Base-by-base conservation (phyloP, 1,140 invertebrate genomes). In the Trypoxylus dichotomus region DNA sequence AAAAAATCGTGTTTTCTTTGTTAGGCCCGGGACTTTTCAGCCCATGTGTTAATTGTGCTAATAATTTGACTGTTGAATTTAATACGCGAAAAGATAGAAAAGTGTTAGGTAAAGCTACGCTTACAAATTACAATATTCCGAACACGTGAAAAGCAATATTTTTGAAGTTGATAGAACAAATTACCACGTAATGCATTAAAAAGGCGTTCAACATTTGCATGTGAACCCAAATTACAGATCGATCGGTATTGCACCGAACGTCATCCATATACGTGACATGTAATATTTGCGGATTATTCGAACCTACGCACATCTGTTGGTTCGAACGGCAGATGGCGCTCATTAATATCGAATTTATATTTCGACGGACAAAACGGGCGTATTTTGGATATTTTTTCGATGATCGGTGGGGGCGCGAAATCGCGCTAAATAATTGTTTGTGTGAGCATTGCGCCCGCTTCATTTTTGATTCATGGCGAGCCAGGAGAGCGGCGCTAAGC, bases 301-400 rank as follows among this genome's bases (percentile, higher is more conserved):
- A 68, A 68, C 27, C 13, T 24, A 29, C 2, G 60, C 60, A n/a
- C 60, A 68, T 27, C 21, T 68, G 60, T 68, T 68, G 19, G 60
- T 8, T 24, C 58, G n/a, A 8, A 13, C 11, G 21, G 19, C 60
- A 68, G 60, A 68, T 68, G 60, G 60, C 60, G 27, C 60, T 68
- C 60, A 68, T 68, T 68, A 68, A 68, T 68, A 68, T 68, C 27
- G 2, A 68, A 68, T 68, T 54, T 24, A 68, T 68, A 68, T 68
- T 68, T 68, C 47, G 15, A n/a, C 47, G 19, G 19, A 54, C 47
- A 54, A 54, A 68, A 68, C 60, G 60, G 7, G 24, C 47, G 47
- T 68, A 68, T 68, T 27, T 68, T 29, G 60, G 60, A 68, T 68
- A 68, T 27, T 68, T 68, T 58, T 27, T 15, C 47, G 21, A 29